Conservation (phyloP, 35 echinoderm and acorn worm genomes). For the Eucidaris tribuloides region DNA sequence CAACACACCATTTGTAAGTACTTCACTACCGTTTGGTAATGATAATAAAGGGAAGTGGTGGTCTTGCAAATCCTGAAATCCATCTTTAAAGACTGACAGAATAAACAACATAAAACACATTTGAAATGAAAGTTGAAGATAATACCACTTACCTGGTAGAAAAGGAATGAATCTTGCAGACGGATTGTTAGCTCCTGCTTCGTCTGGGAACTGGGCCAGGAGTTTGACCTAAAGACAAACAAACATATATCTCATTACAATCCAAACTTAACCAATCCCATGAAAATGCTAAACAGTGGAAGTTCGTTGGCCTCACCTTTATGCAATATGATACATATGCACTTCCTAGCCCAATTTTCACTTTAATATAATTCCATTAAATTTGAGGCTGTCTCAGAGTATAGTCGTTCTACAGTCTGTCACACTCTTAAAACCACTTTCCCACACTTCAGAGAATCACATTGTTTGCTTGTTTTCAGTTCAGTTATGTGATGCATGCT, state of each 20-base stretch:
- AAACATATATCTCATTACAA: not conserved
- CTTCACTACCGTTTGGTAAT: too few species aligned
- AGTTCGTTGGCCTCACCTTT: not conserved
- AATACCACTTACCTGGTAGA: constrained; percentile 73
- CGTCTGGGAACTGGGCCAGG: constrained; percentile 66
- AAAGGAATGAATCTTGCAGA: constrained; percentile 71
- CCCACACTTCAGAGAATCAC: too few species aligned
- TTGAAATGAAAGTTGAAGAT: too few species aligned
- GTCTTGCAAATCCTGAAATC: too few species aligned
- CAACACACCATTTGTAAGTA: too few species aligned
- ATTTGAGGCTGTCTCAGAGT: not conserved
- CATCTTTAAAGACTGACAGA: too few species aligned
- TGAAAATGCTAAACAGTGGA: not conserved
- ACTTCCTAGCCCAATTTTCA: not conserved
- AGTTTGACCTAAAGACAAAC: constrained; percentile 53
- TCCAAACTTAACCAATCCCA: not conserved
- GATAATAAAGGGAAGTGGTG: too few species aligned
- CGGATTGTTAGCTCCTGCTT: constrained; percentile 73
- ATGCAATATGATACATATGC: not conserved
- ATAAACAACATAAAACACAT: too few species aligned
- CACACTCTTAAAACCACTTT: too few species aligned
- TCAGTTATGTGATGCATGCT: too few species aligned
- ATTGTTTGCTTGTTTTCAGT: too few species aligned
- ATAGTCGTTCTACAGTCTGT: not conserved
- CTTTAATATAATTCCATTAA: not conserved